A percentile compares a stretch with the other conserved stretches of the same genome.
phyloP scores from a whole-genome alignment of 2,113 vertebrate genomes.

The cattle (Bos taurus) region ARS-UCD2.0 NC_037331.1:35262501-35263000 shows the following conservation, averaged over 20 bases:
- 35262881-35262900: not conserved
- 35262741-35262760: not conserved
- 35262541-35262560: not conserved
- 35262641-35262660: not conserved
- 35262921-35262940: not conserved
- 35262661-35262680: not conserved
- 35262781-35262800: too few species aligned
- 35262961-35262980: not conserved
- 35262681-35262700: not conserved
- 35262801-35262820: not conserved
- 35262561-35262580: not conserved
- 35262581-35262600: too few species aligned
- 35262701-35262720: not conserved
- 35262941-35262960: not conserved
- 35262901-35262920: not conserved
- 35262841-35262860: too few species aligned
- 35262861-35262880: too few species aligned
- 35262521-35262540: not conserved
- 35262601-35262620: not conserved
- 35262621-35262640: not conserved
- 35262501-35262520: not conserved
- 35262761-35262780: not conserved
- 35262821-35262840: not conserved
- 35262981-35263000: not conserved
- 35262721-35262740: not conserved